Percentiles rank a stretch among this genome's conserved stretches.
These are phyloP conservation scores for Allygus modestus DNA, from an alignment of 2,888 invertebrate genomes.

Conservation along the genomic window DNA sequence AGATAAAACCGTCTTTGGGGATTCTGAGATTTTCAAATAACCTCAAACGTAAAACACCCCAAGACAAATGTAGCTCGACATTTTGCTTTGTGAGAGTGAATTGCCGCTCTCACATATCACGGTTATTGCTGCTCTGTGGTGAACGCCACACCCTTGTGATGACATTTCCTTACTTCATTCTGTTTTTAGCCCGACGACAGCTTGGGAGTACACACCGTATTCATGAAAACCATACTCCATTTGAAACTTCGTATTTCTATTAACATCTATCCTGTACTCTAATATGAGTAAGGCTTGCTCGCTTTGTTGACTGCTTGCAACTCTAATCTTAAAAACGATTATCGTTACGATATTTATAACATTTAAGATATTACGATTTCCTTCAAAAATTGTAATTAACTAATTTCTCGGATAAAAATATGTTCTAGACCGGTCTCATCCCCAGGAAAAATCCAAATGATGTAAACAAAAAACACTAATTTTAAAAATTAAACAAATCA, in stretches of 20 bases:
- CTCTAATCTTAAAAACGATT: too few relatives aligned
- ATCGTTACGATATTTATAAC: too few relatives aligned
- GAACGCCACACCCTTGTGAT: conserved; percentile 9
- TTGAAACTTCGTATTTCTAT: not conserved
- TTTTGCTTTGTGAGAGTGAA: not conserved
- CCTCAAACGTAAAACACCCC: too few relatives aligned
- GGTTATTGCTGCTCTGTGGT: conserved; percentile 3
- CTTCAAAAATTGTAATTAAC: too few relatives aligned
- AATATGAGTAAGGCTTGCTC: too few relatives aligned
- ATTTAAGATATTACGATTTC: too few relatives aligned
- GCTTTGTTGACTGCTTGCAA: too few relatives aligned
- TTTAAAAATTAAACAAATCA: not conserved
- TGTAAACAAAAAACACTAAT: not conserved
- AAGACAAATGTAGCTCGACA: not conserved
- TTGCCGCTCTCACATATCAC: conserved; percentile 9
- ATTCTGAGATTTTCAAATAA: too few relatives aligned
- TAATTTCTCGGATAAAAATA: too few relatives aligned
- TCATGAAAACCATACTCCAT: not conserved
- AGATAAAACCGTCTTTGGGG: too few relatives aligned
- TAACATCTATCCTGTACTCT: too few relatives aligned
- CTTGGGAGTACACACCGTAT: not conserved
- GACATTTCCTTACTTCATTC: not conserved
- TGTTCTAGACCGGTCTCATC: too few relatives aligned
- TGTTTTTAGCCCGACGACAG: not conserved
- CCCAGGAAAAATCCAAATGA: not conserved